phyloP scores from a whole-genome alignment of 2,888 invertebrate genomes.

The Platycheirus rosarum region DNA sequence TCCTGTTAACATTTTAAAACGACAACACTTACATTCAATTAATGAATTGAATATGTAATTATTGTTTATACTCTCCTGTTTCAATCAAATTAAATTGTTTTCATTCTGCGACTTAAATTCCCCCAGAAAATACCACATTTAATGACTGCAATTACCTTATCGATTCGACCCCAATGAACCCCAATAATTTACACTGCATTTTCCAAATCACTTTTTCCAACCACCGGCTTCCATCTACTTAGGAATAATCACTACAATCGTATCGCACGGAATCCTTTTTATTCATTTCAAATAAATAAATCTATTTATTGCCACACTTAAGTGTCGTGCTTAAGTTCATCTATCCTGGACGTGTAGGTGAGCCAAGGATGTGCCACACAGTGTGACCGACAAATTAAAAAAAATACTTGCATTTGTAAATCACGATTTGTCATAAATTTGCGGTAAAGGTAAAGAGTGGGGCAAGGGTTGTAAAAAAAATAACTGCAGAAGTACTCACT shows the following conservation, averaged over 20 bases:
- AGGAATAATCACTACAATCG: background rate
- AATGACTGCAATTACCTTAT: conserved; percentile 7
- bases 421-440: conserved; percentile 53
- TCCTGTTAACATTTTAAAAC: no score
- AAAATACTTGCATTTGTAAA: conserved; percentile 57
- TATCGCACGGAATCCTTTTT: conserved; percentile 2
- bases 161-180: conserved; percentile 11
- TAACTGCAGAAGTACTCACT: conserved; percentile 34
- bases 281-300: conserved; percentile 13
- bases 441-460: background rate
- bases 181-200: conserved; percentile 19
- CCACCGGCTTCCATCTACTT: conserved; percentile 14
- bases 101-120: background rate
- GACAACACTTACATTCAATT: no score
- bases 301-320: conserved; percentile 45
- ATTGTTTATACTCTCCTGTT: no score
- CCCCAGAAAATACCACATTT: background rate
- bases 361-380: conserved; percentile 39
- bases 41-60: no score
- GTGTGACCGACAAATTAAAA: conserved; percentile 58
- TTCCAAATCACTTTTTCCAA: conserved; percentile 21
- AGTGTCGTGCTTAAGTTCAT: conserved; percentile 31
- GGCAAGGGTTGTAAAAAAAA: conserved; percentile 30
- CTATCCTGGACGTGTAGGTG: conserved; percentile 36
- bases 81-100: no score